Evolutionary conservation across 2,113 vertebrate species (phyloP), one percentile per base, ranked within the genome.

Genomic region (Arothron firmamentum): DNA sequence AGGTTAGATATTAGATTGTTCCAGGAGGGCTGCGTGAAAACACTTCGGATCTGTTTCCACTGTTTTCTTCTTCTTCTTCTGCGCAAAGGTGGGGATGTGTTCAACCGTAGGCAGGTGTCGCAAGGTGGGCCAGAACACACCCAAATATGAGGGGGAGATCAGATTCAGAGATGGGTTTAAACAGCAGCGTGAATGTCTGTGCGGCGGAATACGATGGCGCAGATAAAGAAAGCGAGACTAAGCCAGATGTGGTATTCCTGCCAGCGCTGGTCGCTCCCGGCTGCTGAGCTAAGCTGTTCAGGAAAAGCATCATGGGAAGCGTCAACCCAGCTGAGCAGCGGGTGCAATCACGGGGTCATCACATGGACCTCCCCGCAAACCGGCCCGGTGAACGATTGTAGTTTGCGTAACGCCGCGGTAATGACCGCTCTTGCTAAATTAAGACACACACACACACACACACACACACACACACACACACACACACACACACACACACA

Each of bases 231-330:
- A 83, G 57, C 50, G 79, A 79, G 64, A 73, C 49, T 70, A 82
- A 79, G 70, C 82, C 90, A 91, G 88, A 90, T 92, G 90, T 88
- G 90, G 34, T 58, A 72, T 90, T 85, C 87, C 87, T 83, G 77
- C 87, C 70, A 75, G 81, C 67, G 78, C 74, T 69, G 80, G 74
- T 49, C 75, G 67, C 68, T 80, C 60, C 71, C 65, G 89, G 90
- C 57, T 85, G 91, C 92, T 92, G 92, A 95, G 83, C 80, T 87
- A 87, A 88, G 92, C 92, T 92, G 55, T 88, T 91, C 73, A 13
- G 15, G 45, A 5, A 81, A 77, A 80, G 77, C 70, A 84, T 77
- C 81, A 68, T 85, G 87, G 89, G 90, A 92, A 84, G 79, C 79
- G 81, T 66, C 84, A 80, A 74, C 82, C 79, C 73, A 62, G 58